Evolutionary conservation across 2,797 vertebrate genomes (phyloP).

Genomic region (Gobionotothen gibberifrons): DNA sequence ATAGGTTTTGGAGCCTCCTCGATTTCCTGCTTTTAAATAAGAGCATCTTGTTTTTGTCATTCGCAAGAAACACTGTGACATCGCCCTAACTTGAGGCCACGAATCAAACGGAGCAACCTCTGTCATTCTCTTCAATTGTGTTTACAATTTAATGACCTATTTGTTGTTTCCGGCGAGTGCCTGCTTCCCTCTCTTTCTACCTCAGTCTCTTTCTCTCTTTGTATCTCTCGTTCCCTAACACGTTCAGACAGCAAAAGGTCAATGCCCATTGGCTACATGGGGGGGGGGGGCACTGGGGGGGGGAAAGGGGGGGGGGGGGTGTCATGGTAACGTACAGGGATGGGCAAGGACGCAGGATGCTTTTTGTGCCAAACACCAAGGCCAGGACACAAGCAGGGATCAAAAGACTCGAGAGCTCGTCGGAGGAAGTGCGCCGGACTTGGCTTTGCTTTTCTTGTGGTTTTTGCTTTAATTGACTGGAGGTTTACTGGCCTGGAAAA

Average conservation of each 20-base stretch:
- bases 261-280: slow-evolving; percentile 80
- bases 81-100: slow-evolving; percentile 59
- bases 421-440: slow-evolving; percentile 30
- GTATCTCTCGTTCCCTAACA: slow-evolving; percentile 71
- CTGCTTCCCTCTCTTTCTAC: slow-evolving; percentile 45
- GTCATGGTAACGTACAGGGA: slow-evolving; percentile 72
- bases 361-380: slow-evolving; percentile 45
- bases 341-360: slow-evolving; percentile 56
- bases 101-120: slow-evolving; percentile 51
- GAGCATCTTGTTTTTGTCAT: slow-evolving; percentile 56
- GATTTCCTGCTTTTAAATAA: slow-evolving; percentile 14
- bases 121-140: slow-evolving; percentile 63
- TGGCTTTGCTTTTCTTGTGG: too few relatives aligned
- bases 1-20: background rate
- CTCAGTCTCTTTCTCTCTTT: slow-evolving; percentile 55
- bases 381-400: slow-evolving; percentile 51
- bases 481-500: slow-evolving; percentile 48
- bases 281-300: slow-evolving; percentile 57
- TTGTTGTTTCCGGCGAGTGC: slow-evolving; percentile 63
- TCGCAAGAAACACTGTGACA: slow-evolving; percentile 51
- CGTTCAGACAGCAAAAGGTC: slow-evolving; percentile 84
- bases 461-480: slow-evolving; percentile 49
- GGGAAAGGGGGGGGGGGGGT: slow-evolving; percentile 54
- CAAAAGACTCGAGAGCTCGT: slow-evolving; percentile 51
- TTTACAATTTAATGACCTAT: slow-evolving; percentile 78